Evolutionary conservation across 2,888 invertebrate genomes (phyloP).

Genomic region (Selenia dentaria): DNA sequence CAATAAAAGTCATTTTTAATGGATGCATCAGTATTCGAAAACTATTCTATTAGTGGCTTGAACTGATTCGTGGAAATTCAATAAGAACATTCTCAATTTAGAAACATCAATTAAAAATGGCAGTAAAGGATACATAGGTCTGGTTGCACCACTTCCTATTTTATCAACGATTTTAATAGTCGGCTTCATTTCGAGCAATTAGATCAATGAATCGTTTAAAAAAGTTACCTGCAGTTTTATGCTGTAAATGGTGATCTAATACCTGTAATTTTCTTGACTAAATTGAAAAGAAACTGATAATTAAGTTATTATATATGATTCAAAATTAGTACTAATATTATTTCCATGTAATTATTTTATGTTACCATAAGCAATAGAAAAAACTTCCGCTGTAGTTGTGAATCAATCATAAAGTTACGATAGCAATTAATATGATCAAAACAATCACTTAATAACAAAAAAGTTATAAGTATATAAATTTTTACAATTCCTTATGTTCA

Average conservation of each 20-base stretch:
- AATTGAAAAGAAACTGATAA: too few species aligned
- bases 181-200: background rate
- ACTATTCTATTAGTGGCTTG: background rate
- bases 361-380: too few species aligned
- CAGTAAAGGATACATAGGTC: conserved; percentile 8
- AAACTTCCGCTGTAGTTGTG: too few species aligned
- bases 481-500: background rate
- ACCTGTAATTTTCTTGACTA: too few species aligned
- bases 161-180: background rate
- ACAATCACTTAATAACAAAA: background rate
- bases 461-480: background rate
- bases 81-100: conserved; percentile 2
- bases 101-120: background rate
- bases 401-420: background rate
- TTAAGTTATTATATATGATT: too few species aligned
- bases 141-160: conserved; percentile 16
- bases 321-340: too few species aligned
- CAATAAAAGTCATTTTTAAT: too few species aligned
- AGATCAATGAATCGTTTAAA: too few species aligned
- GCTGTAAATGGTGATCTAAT: too few species aligned
- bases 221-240: too few species aligned
- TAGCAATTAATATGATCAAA: background rate
- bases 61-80: conserved; percentile 6
- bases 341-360: too few species aligned
- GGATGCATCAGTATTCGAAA: too few species aligned